These are phyloP conservation scores for Amazona guildingii DNA, from an alignment of 2,113 vertebrate species.

Conservation along the genomic window DNA sequence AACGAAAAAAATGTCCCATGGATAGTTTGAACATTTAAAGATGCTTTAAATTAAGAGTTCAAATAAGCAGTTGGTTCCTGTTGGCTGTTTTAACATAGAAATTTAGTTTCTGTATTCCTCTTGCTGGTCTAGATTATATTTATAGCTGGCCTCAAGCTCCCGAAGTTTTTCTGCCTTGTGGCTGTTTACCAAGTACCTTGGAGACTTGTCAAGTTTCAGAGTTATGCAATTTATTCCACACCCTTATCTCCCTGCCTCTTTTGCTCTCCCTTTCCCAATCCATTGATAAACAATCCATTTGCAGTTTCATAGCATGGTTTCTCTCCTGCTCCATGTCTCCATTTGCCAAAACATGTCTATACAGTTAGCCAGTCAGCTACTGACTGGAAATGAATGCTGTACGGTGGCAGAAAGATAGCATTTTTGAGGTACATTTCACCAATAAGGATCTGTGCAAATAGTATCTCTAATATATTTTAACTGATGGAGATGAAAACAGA, in stretches of 20 bases:
- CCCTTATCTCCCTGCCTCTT: background rate
- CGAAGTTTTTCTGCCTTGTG: background rate
- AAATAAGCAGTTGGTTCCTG: background rate
- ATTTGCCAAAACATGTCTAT: background rate
- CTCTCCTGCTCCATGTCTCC: background rate
- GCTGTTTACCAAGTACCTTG: background rate
- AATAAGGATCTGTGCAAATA: background rate
- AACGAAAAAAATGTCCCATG: background rate
- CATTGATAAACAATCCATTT: background rate
- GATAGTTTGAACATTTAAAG: background rate
- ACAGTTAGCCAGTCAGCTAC: background rate
- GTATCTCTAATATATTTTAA: background rate
- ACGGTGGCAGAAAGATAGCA: background rate
- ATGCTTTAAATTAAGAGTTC: background rate
- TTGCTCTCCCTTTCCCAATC: background rate
- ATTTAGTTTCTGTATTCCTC: background rate
- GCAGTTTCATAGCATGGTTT: background rate
- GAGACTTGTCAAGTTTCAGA: background rate
- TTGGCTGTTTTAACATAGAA: background rate
- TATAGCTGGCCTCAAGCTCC: background rate
- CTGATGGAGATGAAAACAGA: background rate
- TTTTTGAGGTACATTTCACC: background rate
- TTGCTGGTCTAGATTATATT: background rate
- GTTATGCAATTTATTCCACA: background rate
- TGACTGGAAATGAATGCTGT: background rate